phyloP scores from a whole-genome alignment of 1,140 invertebrate species.

The Anastrepha obliqua region DNA sequence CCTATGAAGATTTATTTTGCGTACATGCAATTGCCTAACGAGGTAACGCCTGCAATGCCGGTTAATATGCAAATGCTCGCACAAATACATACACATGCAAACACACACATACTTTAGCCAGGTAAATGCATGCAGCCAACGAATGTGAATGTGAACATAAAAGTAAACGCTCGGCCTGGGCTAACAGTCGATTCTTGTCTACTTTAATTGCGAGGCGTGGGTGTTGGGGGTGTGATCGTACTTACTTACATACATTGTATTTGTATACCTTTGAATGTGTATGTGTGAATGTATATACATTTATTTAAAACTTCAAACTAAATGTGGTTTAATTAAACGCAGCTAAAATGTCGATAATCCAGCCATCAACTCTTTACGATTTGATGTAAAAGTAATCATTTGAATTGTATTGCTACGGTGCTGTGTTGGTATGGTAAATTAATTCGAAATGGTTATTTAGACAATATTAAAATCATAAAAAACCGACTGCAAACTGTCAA shows the following conservation, averaged over 20 bases:
- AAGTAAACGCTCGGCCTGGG: background rate
- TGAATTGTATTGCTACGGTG: too few species aligned
- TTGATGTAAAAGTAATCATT: too few species aligned
- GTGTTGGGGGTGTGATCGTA: background rate
- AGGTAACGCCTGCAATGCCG: background rate
- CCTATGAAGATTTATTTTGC: background rate
- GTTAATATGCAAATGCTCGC: conserved; percentile 25
- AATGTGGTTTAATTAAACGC: too few species aligned
- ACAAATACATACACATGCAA: background rate
- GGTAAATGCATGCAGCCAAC: background rate
- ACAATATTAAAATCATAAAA: too few species aligned
- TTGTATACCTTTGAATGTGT: too few species aligned
- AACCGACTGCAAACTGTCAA: too few species aligned
- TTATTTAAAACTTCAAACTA: too few species aligned
- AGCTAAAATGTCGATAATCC: too few species aligned
- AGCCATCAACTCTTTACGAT: too few species aligned
- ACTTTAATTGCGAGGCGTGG: background rate
- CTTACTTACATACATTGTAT: background rate
- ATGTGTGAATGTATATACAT: too few species aligned
- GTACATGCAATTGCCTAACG: background rate
- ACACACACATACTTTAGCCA: background rate
- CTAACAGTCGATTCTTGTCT: background rate
- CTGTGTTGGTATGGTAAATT: too few species aligned
- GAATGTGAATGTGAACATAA: background rate
- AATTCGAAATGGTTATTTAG: too few species aligned